These are phyloP conservation scores for Syrista parreyssii DNA, from an alignment of 2,888 invertebrate genomes.

Conservation along the genomic window DNA sequence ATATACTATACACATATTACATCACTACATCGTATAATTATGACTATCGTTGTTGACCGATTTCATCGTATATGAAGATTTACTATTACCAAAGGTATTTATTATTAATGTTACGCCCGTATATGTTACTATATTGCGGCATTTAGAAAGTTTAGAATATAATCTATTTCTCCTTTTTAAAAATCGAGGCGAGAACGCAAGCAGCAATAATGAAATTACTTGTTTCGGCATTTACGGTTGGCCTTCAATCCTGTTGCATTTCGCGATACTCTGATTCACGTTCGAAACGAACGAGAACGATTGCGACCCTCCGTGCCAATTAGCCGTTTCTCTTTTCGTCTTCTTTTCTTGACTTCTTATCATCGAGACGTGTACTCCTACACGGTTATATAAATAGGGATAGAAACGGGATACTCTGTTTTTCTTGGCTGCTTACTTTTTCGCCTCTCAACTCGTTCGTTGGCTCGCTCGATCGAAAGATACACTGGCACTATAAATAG, in stretches of 20 bases:
- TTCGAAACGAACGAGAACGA: not conserved
- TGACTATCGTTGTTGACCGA: constrained; percentile 13
- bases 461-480: not conserved
- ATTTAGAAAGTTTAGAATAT: constrained; percentile 19
- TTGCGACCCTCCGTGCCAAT: not conserved
- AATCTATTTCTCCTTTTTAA: constrained; percentile 4
- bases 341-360: not conserved
- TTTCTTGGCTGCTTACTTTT: not conserved
- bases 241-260: not conserved
- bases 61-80: constrained; percentile 12
- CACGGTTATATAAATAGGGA: not conserved
- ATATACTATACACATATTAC: not conserved
- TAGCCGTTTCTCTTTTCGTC: not conserved
- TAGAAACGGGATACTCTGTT: not conserved
- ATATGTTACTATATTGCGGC: constrained; percentile 17
- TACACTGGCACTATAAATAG: not conserved
- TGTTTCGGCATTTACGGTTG: not conserved
- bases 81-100: constrained; percentile 7
- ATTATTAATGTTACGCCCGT: constrained; percentile 13
- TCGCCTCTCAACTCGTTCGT: not conserved
- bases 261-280: not conserved
- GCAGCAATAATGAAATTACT: not conserved
- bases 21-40: constrained; percentile 7
- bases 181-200: constrained; percentile 3
- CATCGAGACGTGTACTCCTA: not conserved